Evolutionary conservation across 1,140 invertebrate genomes (phyloP), one percentile per base, ranked within the genome.

Genomic region (Orius insidiosus): DNA sequence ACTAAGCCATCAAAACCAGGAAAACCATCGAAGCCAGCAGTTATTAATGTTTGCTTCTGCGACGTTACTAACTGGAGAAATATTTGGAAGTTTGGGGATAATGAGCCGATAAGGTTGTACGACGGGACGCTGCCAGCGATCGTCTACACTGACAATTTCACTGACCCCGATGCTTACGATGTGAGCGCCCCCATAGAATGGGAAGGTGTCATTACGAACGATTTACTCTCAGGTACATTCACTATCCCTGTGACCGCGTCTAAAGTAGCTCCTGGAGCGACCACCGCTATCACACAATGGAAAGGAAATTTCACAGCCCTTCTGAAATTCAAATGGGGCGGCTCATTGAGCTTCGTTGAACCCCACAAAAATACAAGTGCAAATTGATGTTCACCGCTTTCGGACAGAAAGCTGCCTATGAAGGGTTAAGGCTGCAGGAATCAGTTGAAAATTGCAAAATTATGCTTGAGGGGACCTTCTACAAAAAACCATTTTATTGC

Each of bases 401-500:
- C 7, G 24, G 24, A 24, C 24, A 24, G 7, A 24, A 24, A 24
- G 24, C 24, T 4, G 24, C 24, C 24, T 4, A 24, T 24, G 24
- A 24, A 24, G 24, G 24, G 3, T 24, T 24, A 24, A 24, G 24
- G 24, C 38, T 10, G 40, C 48, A 32, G n/a, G 30, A 15, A 30
- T 46, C 10, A 50, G 14, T 11, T 47, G 51, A 48, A 35, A 16
- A 11, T 16, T 52, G 51, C 37, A 47, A 34, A 14, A 37, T 52
- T n/a, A 15, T 52, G 11, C 34, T 52, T 0, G 33, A 38, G 7
- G 51, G 51, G 4, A 37, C 34, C 5, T 49, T 24, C 19, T 49
- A 49, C 13, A 31, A 48, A 33, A 46, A 46, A 10, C 44, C 51
- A 34, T 49, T 52, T 35, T 52, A 42, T 33, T 52, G 51, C 30